A percentile compares a stretch with the other conserved stretches of the same genome.
phyloP scores from a whole-genome alignment of 53 echinoderm and acorn worm genomes.

The Patiria pectinifera region DNA sequence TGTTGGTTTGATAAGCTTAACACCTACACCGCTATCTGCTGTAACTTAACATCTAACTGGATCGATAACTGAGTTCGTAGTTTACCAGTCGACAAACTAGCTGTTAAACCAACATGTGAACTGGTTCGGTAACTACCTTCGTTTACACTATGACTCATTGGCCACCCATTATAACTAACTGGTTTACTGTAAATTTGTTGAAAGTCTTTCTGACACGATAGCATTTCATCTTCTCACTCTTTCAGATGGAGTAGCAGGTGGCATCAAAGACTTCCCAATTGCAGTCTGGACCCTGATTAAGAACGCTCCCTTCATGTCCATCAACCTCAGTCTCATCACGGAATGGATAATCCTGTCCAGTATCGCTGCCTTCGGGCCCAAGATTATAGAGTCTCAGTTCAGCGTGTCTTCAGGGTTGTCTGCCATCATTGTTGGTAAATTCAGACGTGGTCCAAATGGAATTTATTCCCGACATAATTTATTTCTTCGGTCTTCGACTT shows the following conservation, averaged over 20 bases:
- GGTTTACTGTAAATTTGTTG: not conserved
- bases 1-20: too few species aligned
- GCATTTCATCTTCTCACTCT: not conserved
- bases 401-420: slow-evolving; percentile 79
- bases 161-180: not conserved
- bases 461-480: too few species aligned
- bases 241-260: slow-evolving; percentile 39
- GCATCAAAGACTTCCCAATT: slow-evolving; percentile 77
- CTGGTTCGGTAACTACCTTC: too few species aligned
- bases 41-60: too few species aligned
- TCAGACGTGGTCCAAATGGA: not conserved
- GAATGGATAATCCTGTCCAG: slow-evolving; percentile 87
- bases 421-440: slow-evolving; percentile 81
- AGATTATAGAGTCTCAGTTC: slow-evolving; percentile 88
- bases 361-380: slow-evolving; percentile 92
- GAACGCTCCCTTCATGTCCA: slow-evolving; percentile 83
- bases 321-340: slow-evolving; percentile 73
- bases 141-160: too few species aligned
- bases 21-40: too few species aligned
- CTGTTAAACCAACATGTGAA: too few species aligned
- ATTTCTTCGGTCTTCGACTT: too few species aligned
- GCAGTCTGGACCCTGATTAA: slow-evolving; percentile 85
- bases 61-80: too few species aligned
- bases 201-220: not conserved
- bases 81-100: too few species aligned